These are phyloP conservation scores for Schizopygopsis pylzovi DNA, from an alignment of 2,797 vertebrate species.

Conservation along the genomic window DNA sequence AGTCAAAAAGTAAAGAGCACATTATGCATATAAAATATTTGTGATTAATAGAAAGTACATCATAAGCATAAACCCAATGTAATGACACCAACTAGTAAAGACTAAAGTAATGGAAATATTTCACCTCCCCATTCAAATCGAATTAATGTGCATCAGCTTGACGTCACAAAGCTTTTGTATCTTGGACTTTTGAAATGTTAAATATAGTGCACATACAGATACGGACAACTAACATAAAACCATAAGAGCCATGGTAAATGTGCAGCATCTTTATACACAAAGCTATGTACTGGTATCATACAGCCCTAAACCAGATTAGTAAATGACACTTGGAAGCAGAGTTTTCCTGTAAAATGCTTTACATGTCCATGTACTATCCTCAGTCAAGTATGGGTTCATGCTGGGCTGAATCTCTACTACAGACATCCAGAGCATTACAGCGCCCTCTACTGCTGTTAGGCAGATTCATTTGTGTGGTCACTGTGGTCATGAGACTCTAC, in stretches of 20 bases:
- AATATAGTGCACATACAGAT: not conserved
- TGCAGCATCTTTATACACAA: not conserved
- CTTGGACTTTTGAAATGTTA: not conserved
- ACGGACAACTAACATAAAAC: not conserved
- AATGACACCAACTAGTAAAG: not conserved
- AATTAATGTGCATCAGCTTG: not conserved
- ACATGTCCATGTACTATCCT: not conserved
- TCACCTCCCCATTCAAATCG: not conserved
- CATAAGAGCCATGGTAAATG: not conserved
- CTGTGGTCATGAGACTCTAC: not conserved
- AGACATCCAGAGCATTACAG: constrained; percentile 10
- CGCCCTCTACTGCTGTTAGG: constrained; percentile 35
- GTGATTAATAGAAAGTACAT: not conserved
- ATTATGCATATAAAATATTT: not conserved
- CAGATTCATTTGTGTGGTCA: not conserved
- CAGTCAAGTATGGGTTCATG: not conserved
- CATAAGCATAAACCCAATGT: not conserved
- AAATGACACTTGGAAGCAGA: not conserved
- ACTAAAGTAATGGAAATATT: not conserved
- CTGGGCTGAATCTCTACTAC: not conserved
- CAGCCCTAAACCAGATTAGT: not conserved
- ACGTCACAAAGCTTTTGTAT: not conserved
- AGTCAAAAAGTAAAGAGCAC: not conserved
- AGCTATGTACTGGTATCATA: not conserved
- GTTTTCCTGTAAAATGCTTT: not conserved